Percentiles rank a stretch among this genome's conserved stretches.
Evolutionary conservation across 2,797 vertebrate genomes (phyloP).

Genomic region (Alfaro cultratus): DNA sequence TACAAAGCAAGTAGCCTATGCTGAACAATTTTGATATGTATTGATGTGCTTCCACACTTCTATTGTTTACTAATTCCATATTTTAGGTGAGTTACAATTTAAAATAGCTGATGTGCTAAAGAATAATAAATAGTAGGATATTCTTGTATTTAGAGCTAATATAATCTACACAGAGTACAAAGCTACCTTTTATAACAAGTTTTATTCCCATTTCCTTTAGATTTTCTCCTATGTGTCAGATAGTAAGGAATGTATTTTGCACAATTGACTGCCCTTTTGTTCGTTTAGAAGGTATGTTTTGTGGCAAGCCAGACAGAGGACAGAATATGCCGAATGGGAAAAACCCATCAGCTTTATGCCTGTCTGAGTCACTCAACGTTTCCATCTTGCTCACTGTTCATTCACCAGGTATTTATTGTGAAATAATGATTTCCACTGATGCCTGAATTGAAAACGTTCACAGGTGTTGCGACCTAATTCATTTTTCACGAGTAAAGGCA

Average conservation of each 20-base stretch:
- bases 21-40: not conserved
- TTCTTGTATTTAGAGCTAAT: not conserved
- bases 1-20: not conserved
- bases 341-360: conserved; percentile 39
- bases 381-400: conserved; percentile 33
- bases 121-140: not conserved
- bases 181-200: not conserved
- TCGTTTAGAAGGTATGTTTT: conserved; percentile 32
- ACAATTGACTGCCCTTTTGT: conserved; percentile 32
- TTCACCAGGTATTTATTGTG: conserved; percentile 36
- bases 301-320: conserved; percentile 44
- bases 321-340: conserved; percentile 30
- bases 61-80: not conserved
- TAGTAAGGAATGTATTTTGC: conserved; percentile 37
- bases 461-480: conserved; percentile 5
- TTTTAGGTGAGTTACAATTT: not conserved
- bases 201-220: not conserved
- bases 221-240: not conserved
- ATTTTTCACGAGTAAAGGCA: conserved; percentile 1
- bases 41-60: not conserved
- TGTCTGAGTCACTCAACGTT: conserved; percentile 30
- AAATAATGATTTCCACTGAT: conserved; percentile 13
- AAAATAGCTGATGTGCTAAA: not conserved
- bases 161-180: not conserved
- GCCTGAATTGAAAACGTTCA: conserved; percentile 5